phyloP scores from a whole-genome alignment of 2,113 vertebrate species.

The Tauraco erythrolophus region DNA sequence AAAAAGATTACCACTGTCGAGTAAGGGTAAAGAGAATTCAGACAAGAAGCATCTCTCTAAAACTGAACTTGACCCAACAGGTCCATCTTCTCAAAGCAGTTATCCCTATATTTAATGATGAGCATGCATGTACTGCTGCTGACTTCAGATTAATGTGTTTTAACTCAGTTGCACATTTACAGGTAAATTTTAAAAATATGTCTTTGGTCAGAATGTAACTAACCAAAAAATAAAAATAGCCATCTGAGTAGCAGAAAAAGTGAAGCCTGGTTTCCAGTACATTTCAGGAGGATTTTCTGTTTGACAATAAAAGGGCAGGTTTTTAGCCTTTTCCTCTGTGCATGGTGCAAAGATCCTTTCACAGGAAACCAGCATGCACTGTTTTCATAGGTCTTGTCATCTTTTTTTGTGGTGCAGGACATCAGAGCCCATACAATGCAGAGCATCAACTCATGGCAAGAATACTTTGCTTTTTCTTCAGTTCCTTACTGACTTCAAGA shows the following conservation, averaged over 20 bases:
- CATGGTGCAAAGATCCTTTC: neutral
- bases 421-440: neutral
- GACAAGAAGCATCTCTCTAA: neutral
- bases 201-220: neutral
- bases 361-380: rapidly evolving
- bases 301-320: neutral
- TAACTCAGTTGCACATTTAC: neutral
- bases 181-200: neutral
- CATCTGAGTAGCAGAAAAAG: neutral
- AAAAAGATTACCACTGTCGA: neutral
- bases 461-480: neutral
- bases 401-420: neutral
- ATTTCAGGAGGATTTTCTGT: neutral
- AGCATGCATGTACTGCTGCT: neutral
- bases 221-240: neutral
- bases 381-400: neutral
- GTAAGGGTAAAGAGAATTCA: neutral
- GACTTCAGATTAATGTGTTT: neutral
- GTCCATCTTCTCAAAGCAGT: neutral
- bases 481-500: neutral
- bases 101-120: neutral
- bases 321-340: neutral
- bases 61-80: neutral
- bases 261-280: neutral
- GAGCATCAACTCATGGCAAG: neutral